Evolutionary conservation across 2,113 vertebrate species (phyloP).

Genomic region (Stictonetta naevosa): DNA sequence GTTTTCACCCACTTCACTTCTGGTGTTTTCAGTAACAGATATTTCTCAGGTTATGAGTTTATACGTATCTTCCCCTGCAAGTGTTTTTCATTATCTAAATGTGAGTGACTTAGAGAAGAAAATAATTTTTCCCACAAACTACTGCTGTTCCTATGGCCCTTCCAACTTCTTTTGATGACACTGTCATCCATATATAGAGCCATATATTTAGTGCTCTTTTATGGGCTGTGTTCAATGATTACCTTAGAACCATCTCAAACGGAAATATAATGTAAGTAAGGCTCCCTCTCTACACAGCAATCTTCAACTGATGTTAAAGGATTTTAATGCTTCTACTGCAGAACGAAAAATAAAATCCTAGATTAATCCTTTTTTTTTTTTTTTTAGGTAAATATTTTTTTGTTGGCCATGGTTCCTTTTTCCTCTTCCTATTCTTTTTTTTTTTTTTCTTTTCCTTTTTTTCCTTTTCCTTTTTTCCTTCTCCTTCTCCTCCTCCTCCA

Average conservation of each 20-base stretch:
- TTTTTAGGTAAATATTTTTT: neutral
- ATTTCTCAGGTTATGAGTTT: neutral
- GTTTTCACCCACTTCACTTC: neutral
- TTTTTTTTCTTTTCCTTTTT: no score
- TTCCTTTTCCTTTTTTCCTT: neutral
- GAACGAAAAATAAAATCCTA: neutral
- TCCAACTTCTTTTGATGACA: neutral
- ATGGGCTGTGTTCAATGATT: neutral
- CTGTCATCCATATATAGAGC: neutral
- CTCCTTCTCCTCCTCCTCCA: no score
- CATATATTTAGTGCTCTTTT: neutral
- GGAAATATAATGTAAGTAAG: neutral
- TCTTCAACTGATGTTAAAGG: neutral
- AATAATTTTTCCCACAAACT: neutral
- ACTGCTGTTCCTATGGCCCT: neutral
- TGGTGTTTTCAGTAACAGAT: neutral
- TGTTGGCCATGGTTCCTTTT: neutral
- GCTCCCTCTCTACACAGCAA: neutral
- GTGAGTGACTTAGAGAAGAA: neutral
- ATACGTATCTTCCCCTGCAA: neutral
- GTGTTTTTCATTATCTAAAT: neutral
- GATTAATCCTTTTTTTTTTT: neutral
- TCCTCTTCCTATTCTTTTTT: neutral
- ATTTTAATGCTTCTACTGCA: neutral
- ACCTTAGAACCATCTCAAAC: neutral